These are phyloP conservation scores for Eclectus roratus DNA, from an alignment of 2,113 vertebrate genomes.

Conservation along the genomic window DNA sequence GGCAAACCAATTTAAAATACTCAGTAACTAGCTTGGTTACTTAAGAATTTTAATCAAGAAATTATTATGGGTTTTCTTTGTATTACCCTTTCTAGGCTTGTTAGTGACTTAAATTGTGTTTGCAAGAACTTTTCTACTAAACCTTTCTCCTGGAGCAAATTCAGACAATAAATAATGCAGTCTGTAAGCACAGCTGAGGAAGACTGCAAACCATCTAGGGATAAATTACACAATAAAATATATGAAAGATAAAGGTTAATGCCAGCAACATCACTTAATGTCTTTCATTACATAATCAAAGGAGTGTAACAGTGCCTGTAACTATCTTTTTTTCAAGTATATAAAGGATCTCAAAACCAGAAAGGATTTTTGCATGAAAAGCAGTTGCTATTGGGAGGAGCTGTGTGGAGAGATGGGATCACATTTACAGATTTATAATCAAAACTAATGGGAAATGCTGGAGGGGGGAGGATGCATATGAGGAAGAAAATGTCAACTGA, in stretches of 20 bases:
- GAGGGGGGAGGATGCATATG: background rate
- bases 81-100: background rate
- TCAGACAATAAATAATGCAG: conserved; percentile 27
- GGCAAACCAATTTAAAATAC: conserved; percentile 41
- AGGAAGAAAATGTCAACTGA: background rate
- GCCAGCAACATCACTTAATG: conserved; percentile 28
- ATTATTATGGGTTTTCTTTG: conserved; percentile 22
- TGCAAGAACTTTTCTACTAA: conserved; percentile 18
- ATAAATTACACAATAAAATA: conserved; percentile 44
- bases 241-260: conserved; percentile 55
- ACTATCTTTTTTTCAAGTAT: background rate
- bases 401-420: background rate
- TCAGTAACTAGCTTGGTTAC: conserved; percentile 36
- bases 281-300: conserved; percentile 53
- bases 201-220: conserved; percentile 32
- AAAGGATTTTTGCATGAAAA: conserved; percentile 12
- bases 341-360: conserved; percentile 16
- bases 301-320: conserved; percentile 1
- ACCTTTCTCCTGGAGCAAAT: conserved; percentile 32
- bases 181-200: conserved; percentile 29
- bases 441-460: background rate
- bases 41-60: conserved; percentile 57
- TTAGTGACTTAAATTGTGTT: conserved; percentile 24
- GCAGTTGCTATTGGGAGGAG: conserved; percentile 25
- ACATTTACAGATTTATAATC: background rate